phyloP scores from a whole-genome alignment of 1,140 invertebrate species.

The Battus philenor region DNA sequence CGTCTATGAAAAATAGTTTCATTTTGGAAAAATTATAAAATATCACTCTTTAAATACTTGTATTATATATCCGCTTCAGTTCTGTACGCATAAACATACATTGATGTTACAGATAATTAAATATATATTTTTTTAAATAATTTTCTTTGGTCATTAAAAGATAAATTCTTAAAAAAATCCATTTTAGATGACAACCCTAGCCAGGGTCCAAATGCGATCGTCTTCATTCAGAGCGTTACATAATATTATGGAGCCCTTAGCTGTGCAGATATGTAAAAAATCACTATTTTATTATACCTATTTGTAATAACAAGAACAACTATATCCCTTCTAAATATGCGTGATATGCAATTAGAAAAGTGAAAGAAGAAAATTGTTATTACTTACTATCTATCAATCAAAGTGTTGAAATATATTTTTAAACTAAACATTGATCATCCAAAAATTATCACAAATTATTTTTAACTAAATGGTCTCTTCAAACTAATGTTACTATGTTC shows the following conservation, averaged over 20 bases:
- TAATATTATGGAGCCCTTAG: constrained; percentile 16
- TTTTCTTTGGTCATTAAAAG: no score
- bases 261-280: constrained; percentile 27
- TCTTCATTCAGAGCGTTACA: neutral
- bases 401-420: constrained; percentile 14
- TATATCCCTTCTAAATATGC: constrained; percentile 10
- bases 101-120: neutral
- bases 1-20: neutral
- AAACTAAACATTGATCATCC: no score
- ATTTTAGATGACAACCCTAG: neutral
- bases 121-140: neutral
- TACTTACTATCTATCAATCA: constrained; percentile 11
- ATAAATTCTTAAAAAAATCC: neutral
- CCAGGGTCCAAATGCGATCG: neutral
- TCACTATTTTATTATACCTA: constrained; percentile 12
- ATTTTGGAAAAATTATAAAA: constrained; percentile 7
- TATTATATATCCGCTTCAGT: neutral
- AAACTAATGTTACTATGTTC: no score
- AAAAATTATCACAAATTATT: no score
- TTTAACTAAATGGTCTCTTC: no score
- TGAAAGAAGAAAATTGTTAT: constrained; percentile 11
- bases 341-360: constrained; percentile 16
- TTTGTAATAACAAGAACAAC: constrained; percentile 16
- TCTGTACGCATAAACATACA: neutral
- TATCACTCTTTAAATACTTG: constrained; percentile 4